Base-by-base conservation (phyloP, 2,113 vertebrate genomes). In the Ptychochromis oligacanthus region DNA sequence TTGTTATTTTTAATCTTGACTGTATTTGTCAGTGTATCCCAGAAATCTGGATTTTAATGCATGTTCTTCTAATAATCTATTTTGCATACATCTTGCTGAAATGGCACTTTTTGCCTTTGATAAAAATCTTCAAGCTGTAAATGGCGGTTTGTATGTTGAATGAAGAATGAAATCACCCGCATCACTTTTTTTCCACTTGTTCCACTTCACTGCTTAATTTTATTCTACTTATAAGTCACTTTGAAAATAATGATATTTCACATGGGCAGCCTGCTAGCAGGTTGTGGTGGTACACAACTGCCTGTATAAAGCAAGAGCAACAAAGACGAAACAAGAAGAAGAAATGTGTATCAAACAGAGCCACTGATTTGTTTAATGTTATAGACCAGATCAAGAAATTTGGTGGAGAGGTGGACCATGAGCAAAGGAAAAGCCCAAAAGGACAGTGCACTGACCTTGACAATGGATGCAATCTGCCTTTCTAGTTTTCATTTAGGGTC, bases 191-290 rank as follows among this genome's bases (percentile, higher is more conserved):
- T 78, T 57, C 67, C 46, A 58, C 77, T 82, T 58, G 72, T 65
- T 77, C 24, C 34, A 5, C 20, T 20, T 46, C 31, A 10, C 40
- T 77, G 43, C 22, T 24, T 77, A 24, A 72, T 84, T 59, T 67
- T 2, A 59, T 20, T 38, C 46, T 10, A 54, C 43, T 57, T 40
- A 36, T 14, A 28, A 14, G 77, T 64, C 54, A 38, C 62, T 52
- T 61, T 85, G 20, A 76, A 22, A 81, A 62, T 57, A 77, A 57
- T 85, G 28, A 59, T 57, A 57, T 75, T 75, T 58, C 40, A 65
- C 40, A 82, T 17, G 40, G 49, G 52, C 54, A 24, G 78, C 1
- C 75, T 77, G 34, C 15, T 24, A 55, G n/a, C 77, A 38, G 9
- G 49, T 75, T 77, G 36, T 15, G 46, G 67, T 5, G 18, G 12